phyloP scores from a whole-genome alignment of 1,140 invertebrate genomes.

The Drosophila athabasca region DNA sequence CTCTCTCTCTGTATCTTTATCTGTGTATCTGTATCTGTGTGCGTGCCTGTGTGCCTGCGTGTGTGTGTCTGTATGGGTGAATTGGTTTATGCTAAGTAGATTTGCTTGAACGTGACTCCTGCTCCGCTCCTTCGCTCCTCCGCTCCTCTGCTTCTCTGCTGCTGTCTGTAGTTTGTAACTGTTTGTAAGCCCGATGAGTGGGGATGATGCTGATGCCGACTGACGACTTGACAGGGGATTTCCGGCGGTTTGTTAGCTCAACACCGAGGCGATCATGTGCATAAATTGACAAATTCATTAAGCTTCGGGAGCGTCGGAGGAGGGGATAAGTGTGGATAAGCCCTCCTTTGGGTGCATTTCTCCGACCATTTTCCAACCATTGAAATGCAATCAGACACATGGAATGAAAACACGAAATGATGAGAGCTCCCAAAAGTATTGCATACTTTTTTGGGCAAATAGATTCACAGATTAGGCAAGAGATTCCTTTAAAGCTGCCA shows the following conservation, averaged over 20 bases:
- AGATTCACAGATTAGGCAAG: too few relatives aligned
- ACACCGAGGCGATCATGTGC: conserved; percentile 39
- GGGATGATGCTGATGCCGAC: conserved; percentile 35
- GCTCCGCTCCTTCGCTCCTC: conserved; percentile 3
- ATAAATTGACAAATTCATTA: conserved; percentile 51
- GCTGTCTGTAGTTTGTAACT: conserved; percentile 32
- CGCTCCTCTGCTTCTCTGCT: conserved; percentile 11
- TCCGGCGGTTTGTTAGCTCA: conserved; percentile 8
- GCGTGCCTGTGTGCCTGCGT: background rate
- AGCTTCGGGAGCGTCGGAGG: background rate
- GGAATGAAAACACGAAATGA: conserved; percentile 5
- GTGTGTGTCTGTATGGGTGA: conserved; percentile 25
- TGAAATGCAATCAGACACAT: conserved; percentile 1
- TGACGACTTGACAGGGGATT: conserved; percentile 44
- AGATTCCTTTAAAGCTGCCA: too few relatives aligned
- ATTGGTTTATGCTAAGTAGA: conserved; percentile 79
- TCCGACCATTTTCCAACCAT: too few relatives aligned
- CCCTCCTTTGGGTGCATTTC: conserved; percentile 6
- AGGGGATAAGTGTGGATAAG: conserved; percentile 3
- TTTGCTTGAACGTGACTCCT: conserved; percentile 62
- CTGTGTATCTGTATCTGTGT: background rate
- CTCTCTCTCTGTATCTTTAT: background rate
- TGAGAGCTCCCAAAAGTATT: background rate
- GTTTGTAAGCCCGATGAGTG: conserved; percentile 37
- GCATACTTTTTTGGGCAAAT: conserved; percentile 3